phyloP scores from a whole-genome alignment of 1,140 invertebrate genomes.

The Neotoxoptera formosana region DNA sequence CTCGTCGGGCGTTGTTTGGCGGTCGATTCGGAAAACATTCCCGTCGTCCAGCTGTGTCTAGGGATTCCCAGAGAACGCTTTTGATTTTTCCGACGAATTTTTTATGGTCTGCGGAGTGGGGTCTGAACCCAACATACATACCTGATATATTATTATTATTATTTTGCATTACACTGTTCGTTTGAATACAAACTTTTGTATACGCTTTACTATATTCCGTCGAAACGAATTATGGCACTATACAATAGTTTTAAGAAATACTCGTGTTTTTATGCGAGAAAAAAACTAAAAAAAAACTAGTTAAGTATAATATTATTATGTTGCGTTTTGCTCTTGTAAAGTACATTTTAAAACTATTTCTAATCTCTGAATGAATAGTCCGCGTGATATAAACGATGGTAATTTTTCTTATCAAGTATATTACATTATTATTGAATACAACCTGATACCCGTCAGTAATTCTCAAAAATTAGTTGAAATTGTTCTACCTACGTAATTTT shows the following conservation, averaged over 20 bases:
- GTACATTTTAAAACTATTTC: not conserved
- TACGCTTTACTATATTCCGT: not conserved
- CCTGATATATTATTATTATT: not conserved
- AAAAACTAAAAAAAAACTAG: not conserved
- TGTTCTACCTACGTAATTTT: not conserved
- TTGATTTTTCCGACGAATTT: not conserved
- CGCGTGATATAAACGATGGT: not conserved
- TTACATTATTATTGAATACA: not conserved
- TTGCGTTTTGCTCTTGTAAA: not conserved
- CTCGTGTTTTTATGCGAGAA: not conserved
- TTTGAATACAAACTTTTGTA: not conserved
- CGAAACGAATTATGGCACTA: not conserved
- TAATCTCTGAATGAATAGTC: not conserved
- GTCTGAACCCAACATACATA: not conserved
- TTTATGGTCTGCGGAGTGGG: not conserved
- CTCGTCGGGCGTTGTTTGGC: not conserved
- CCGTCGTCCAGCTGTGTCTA: not conserved
- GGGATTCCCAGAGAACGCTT: not conserved
- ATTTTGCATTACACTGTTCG: not conserved
- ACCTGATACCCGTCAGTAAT: not conserved
- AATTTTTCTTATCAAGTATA: not conserved
- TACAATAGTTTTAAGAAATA: not conserved
- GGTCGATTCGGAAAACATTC: not conserved
- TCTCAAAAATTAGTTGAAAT: not conserved
- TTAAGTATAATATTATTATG: not conserved